A percentile compares a stretch with the other conserved stretches of the same genome.
phyloP scores from a whole-genome alignment of 2,113 vertebrate species.

The Aegithalos caudatus region DNA sequence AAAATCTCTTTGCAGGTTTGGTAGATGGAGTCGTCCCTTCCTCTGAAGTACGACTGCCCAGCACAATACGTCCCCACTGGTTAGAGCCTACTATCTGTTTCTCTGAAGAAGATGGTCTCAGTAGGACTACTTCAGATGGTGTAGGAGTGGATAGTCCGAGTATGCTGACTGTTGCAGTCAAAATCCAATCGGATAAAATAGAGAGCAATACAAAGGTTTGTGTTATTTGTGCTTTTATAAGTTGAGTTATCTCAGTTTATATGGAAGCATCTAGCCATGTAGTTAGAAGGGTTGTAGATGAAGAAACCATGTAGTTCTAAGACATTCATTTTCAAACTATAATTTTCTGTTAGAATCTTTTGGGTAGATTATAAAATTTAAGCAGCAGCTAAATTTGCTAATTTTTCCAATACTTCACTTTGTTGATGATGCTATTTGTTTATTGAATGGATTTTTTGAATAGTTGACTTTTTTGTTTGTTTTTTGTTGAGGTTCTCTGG shows the following conservation, averaged over 20 bases:
- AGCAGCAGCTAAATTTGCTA: not conserved
- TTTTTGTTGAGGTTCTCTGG: not conserved
- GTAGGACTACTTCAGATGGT: constrained; percentile 79
- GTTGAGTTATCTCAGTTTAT: not conserved
- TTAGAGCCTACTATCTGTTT: constrained; percentile 91
- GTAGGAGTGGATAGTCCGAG: constrained; percentile 84
- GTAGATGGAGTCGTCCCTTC: constrained; percentile 78
- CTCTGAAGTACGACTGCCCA: constrained; percentile 84
- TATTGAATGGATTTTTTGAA: not conserved
- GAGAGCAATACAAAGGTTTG: constrained; percentile 92
- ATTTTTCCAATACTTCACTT: not conserved
- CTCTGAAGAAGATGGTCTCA: constrained; percentile 82
- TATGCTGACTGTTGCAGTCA: constrained; percentile 93
- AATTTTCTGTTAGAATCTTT: not conserved
- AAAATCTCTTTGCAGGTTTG: constrained; percentile 70
- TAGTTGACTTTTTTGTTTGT: not conserved
- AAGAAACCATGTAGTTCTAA: not conserved
- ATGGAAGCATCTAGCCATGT: not conserved
- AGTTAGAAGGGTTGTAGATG: not conserved
- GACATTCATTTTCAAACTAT: not conserved
- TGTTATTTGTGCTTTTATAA: not conserved
- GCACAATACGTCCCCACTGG: constrained; percentile 87
- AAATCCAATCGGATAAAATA: constrained; percentile 86
- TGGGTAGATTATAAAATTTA: not conserved
- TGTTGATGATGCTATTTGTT: not conserved